Base-by-base conservation (phyloP, 2,797 vertebrate species). In the Picus viridis region DNA sequence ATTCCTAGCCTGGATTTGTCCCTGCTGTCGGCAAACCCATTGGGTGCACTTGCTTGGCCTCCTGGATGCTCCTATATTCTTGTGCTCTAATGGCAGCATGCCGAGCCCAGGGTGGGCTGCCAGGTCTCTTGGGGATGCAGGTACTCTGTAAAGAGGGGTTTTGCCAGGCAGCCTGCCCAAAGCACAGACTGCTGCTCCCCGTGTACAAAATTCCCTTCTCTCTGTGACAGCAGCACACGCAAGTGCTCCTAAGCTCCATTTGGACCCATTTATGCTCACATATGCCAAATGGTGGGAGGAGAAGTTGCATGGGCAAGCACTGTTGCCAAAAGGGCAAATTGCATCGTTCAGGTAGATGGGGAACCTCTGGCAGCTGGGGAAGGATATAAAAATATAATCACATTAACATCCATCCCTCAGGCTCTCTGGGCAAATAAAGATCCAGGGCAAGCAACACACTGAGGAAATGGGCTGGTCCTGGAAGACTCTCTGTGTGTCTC, bases 211-310 rank as follows among this genome's bases (percentile, higher is more conserved):
- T 86, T 59, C 43, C 63, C 57, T 86, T 83, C 19, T 16, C 30
- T 67, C 49, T 58, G 47, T 2, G 15, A 24, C 0, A 49, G 71
- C 45, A 57, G 36, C n/a, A 45, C 54, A 16, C 26, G 16, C 1
- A 0, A 62, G 47, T 17, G 57, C 53, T 86, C 34, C 26, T 41
- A 47, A 75, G 30, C 59, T 43, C 29, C 0, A 0, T 67, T 79
- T 41, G 64, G 72, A 82, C 41, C 29, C 2, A 1, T 29, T 43
- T 29, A 12, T 41, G 18, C 3, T n/a, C 17, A 13, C 0, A 0
- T 3, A 19, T 0, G 7, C 65, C 75, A 83, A 65, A 61, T 43
- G 22, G 27, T 6, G 2, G 27, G 67, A 81, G 65, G 88, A 58
- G 29, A 59, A 1, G 13, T 41, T n/a, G 43, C 7, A 2, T 43